Conservation (phyloP, 2,113 vertebrate genomes). For the Peromyscus californicus region DNA sequence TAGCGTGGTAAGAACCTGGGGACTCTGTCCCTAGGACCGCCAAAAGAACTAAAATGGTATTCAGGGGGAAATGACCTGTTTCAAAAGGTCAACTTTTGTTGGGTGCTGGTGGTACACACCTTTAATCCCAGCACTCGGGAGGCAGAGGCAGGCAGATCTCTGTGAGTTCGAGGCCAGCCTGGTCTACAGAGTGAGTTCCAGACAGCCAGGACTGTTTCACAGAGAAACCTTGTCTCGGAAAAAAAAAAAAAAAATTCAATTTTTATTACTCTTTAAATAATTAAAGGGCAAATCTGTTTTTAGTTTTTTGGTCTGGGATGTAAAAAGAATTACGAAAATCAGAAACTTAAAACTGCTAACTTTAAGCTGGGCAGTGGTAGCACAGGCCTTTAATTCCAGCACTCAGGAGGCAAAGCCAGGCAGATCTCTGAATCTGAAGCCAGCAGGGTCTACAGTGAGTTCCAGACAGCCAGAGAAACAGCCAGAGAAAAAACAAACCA, state of each 20-base stretch:
- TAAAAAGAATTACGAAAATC: slow-evolving; percentile 40
- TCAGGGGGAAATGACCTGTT: background rate
- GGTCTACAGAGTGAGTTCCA: too few relatives aligned
- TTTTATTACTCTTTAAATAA: slow-evolving; percentile 39
- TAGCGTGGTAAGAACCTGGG: background rate
- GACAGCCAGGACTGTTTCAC: too few relatives aligned
- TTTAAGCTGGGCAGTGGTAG: background rate
- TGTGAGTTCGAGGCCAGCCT: too few relatives aligned
- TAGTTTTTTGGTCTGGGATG: slow-evolving; percentile 40
- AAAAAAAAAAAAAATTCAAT: background rate
- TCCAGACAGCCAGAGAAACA: background rate
- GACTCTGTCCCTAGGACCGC: background rate
- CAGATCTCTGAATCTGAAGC: background rate
- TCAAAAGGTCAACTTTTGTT: background rate
- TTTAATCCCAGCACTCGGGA: too few relatives aligned
- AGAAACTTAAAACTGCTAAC: slow-evolving; percentile 16
- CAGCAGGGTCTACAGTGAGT: background rate
- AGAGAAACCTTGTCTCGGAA: too few relatives aligned
- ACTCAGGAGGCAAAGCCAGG: background rate
- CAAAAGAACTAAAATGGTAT: background rate
- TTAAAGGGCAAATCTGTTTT: slow-evolving; percentile 16
- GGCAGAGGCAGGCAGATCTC: too few relatives aligned
- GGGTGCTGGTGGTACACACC: too few relatives aligned
- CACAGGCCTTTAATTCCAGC: background rate
- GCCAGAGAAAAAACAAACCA: background rate